phyloP scores from a whole-genome alignment of 2,888 invertebrate genomes.

The Xanthia togata region DNA sequence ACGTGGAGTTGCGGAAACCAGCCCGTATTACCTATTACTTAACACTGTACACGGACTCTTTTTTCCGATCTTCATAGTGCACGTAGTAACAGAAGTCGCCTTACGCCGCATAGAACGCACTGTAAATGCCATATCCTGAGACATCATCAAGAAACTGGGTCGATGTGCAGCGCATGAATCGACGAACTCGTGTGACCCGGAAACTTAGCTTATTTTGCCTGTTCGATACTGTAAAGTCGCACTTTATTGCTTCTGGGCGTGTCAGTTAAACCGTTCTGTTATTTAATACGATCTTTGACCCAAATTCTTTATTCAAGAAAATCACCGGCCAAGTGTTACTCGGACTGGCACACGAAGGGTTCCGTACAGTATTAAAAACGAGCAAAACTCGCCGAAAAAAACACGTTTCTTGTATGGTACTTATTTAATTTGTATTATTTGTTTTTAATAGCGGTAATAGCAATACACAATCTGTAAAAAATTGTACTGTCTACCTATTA shows the following conservation, averaged over 20 bases:
- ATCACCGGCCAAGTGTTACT: no score
- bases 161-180: constrained; percentile 56
- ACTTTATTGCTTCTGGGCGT: constrained; percentile 35
- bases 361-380: no score
- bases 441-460: no score
- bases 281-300: constrained; percentile 1
- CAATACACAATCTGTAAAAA: no score
- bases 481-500: no score
- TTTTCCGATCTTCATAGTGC: neutral
- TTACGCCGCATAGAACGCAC: neutral
- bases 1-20: no score
- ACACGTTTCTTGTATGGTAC: no score
- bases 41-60: neutral
- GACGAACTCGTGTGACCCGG: constrained; percentile 55
- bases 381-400: no score
- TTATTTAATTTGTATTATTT: no score
- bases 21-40: no score
- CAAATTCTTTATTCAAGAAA: constrained; percentile 1
- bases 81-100: constrained; percentile 8
- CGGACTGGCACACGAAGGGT: no score
- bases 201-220: constrained; percentile 53
- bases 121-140: constrained; percentile 46
- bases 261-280: constrained; percentile 12
- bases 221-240: constrained; percentile 49
- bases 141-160: constrained; percentile 60